Evolutionary conservation across 2,888 invertebrate genomes (phyloP), one percentile per base, ranked within the genome.

Genomic region (Drosophila mettleri): DNA sequence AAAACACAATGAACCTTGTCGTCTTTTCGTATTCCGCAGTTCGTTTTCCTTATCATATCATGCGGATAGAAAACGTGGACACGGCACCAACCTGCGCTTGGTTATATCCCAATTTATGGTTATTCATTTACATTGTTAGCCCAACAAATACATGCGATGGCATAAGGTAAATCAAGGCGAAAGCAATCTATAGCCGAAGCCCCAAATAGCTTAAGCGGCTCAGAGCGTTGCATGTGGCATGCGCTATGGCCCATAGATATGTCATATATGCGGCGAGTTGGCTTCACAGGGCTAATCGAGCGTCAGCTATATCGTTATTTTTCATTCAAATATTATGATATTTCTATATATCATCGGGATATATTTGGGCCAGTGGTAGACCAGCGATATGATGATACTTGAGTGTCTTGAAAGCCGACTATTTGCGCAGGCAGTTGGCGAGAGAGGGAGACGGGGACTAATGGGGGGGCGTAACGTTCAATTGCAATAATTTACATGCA

Each of bases 401-500:
- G 45, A 63, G 54, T 27, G 52, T 45, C 46, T 68, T 14, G 58
- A 51, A 27, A 57, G 38, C 43, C 52, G 51, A 29, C 22, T 45
- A 38, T 41, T 27, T 22, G 20, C n/a, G 3, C 18, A 34, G 29
- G 6, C n/a, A n/a, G 10, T 16, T 5, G 12, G 10, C 0, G 36
- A 16, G 10, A 16, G 20, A 7, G 39, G 22, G 20, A 1, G 31
- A 10, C 2, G 31, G 10, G 10, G 12, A 0, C 22, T 3, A 1
- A n/a, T 46, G 51, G 36, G 18, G 20, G 62, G 38, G 38, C 10
- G 46, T 41, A 53, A 34, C 65, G 54, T 51, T 43, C 65, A 74
- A 74, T 52, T 83, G 77, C 83, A 83, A 80, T 80, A 82, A 80
- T 80, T 80, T 82, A 82, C 83, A 82, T 80, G 80, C 77, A 80